These are phyloP conservation scores for Magallana angulata DNA, from an alignment of 1,140 invertebrate species.

Conservation along the genomic window DNA sequence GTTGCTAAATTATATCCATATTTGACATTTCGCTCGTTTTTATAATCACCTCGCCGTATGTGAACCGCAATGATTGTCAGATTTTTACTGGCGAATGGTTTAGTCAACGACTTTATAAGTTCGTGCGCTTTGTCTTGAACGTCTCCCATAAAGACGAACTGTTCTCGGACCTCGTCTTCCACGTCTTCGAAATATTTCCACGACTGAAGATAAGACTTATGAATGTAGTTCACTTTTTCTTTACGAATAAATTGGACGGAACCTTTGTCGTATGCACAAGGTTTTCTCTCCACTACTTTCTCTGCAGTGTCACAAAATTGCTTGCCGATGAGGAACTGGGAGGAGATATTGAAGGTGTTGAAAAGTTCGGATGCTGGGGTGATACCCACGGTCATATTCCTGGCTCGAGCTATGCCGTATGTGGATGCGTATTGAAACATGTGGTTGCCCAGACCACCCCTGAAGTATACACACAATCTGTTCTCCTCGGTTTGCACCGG, in stretches of 20 bases:
- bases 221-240: conserved; percentile 24
- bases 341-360: conserved; percentile 44
- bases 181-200: conserved; percentile 62
- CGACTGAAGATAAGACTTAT: conserved; percentile 62
- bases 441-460: conserved; percentile 55
- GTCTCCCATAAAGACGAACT: conserved; percentile 46
- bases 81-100: not conserved
- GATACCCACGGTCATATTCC: conserved; percentile 39
- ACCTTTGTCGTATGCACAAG: conserved; percentile 44
- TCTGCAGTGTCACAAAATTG: conserved; percentile 37
- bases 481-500: not conserved
- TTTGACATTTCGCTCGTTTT: conserved; percentile 36
- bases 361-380: conserved; percentile 13
- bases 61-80: conserved; percentile 57
- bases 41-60: conserved; percentile 56
- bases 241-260: not conserved
- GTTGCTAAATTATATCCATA: conserved; percentile 53
- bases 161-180: conserved; percentile 49
- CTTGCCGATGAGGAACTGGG: not conserved
- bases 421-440: conserved; percentile 64
- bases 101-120: conserved; percentile 19
- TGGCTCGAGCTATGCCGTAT: conserved; percentile 52
- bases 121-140: conserved; percentile 22
- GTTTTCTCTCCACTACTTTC: conserved; percentile 32
- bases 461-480: conserved; percentile 45